Evolutionary conservation across 2,113 vertebrate species (phyloP).

Genomic region (Shinisaurus crocodilurus): DNA sequence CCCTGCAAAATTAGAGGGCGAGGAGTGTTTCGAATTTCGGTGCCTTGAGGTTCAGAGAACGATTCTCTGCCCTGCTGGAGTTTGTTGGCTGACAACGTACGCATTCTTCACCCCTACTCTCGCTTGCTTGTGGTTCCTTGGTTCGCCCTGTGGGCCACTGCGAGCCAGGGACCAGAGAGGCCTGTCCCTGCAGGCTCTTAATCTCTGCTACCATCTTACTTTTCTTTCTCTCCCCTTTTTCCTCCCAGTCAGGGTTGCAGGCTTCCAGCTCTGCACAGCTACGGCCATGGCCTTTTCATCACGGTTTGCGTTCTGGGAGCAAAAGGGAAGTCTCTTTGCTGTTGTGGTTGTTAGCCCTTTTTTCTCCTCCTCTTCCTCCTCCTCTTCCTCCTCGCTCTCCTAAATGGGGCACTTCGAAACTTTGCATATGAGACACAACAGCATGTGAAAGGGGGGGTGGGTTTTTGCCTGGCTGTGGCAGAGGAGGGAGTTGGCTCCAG

Average conservation of each 20-base stretch:
- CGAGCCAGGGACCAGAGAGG: neutral
- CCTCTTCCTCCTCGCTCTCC: neutral
- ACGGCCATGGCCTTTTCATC: slow-evolving; percentile 95
- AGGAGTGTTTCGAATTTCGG: neutral
- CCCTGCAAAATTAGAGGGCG: neutral
- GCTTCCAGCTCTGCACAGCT: slow-evolving; percentile 77
- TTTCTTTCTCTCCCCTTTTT: slow-evolving; percentile 62
- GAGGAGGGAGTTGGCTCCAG: neutral
- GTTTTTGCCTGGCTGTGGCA: neutral
- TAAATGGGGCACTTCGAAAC: neutral
- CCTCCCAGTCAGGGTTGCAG: slow-evolving; percentile 68
- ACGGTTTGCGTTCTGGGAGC: slow-evolving; percentile 98
- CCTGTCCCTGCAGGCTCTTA: neutral
- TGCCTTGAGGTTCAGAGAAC: neutral
- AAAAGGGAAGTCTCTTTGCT: slow-evolving; percentile 92
- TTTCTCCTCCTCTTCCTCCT: neutral
- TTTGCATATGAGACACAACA: neutral
- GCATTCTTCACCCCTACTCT: neutral
- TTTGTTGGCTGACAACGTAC: neutral
- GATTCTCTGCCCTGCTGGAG: neutral
- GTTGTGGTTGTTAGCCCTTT: slow-evolving; percentile 8
- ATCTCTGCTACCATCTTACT: neutral
- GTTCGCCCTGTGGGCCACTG: neutral
- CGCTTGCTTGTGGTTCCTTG: neutral
- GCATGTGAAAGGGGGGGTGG: neutral